Conservation (phyloP, 2,113 vertebrate genomes). For the Bos indicus region DNA sequence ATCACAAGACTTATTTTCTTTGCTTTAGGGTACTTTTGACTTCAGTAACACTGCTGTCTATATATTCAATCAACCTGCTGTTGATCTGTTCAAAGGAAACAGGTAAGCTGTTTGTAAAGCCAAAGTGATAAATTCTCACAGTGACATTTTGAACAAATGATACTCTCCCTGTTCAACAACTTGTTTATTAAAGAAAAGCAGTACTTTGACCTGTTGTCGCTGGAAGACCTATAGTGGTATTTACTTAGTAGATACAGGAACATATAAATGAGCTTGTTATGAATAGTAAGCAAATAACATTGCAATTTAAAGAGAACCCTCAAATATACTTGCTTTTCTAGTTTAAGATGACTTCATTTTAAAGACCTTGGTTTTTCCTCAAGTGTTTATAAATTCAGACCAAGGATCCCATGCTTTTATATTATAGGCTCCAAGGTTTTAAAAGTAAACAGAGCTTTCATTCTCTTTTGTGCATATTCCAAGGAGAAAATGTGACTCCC, state of each 20-base stretch:
- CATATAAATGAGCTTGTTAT: not conserved
- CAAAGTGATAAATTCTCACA: not conserved
- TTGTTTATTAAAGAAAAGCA: constrained; percentile 21
- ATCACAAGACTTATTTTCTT: constrained; percentile 41
- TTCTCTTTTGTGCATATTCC: constrained; percentile 22
- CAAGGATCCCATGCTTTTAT: constrained; percentile 17
- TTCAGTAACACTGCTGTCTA: constrained; percentile 82
- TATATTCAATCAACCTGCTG: constrained; percentile 87
- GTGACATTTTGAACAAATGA: not conserved
- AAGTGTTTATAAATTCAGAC: not conserved
- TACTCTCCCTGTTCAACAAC: not conserved
- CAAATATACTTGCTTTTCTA: not conserved
- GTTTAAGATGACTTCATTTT: constrained; percentile 12
- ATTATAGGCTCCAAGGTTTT: constrained; percentile 18
- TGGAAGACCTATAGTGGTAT: not conserved
- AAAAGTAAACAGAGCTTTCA: constrained; percentile 32
- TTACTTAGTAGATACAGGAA: not conserved
- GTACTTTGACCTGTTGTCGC: not conserved
- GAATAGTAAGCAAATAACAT: not conserved
- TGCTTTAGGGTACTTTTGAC: constrained; percentile 82
- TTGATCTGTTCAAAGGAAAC: constrained; percentile 84
- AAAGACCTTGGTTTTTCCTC: constrained; percentile 25
- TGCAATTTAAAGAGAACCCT: constrained; percentile 4
- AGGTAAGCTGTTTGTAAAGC: constrained; percentile 76
- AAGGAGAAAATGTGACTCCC: constrained; percentile 57